Base-by-base conservation (phyloP, 2,888 invertebrate species). In the Lasioglossum villosulum region DNA sequence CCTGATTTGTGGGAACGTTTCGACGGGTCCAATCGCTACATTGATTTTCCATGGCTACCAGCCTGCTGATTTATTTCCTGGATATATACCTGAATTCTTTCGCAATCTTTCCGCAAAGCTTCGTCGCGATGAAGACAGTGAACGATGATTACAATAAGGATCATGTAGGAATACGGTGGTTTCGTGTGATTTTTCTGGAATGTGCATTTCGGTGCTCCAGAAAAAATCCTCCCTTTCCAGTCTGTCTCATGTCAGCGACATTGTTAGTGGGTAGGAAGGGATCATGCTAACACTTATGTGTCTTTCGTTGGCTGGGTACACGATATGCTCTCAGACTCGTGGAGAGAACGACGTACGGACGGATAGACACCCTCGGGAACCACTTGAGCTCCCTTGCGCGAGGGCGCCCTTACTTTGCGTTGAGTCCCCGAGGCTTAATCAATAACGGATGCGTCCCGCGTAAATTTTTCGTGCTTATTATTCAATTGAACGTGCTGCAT, bases 321-420 rank as follows among this genome's bases (percentile, higher is more conserved):
- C 87, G 92, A 91, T 90, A 90, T 83, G 90, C 91, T 92, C 92
- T 92, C 91, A 92, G 91, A 91, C 91, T 92, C 84, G 84, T 87
- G 86, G 87, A 91, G 92, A 92, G 92, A 92, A 92, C 92, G 91
- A 91, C 90, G 89, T 89, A 91, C 90, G 89, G 90, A 89, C 88
- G 91, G 92, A 93, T 91, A 93, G 92, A 91, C 93, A 93, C 93
- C 93, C 93, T 91, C 90, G 91, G 89, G 92, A 92, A 88, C 88
- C 90, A 91, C 92, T 92, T 85, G 88, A 88, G 85, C 86, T 88
- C 91, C 90, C 91, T 88, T 82, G 80, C 56, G 86, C 87, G 87
- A 82, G 81, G 89, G 90, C 87, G 82, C 89, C 90, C 91, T 91
- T 87, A 87, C 88, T 89, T 91, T 86, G 78, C 86, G 84, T 80